Evolutionary conservation across 2,113 vertebrate species (phyloP).

Genomic region (Capreolus pygargus): DNA sequence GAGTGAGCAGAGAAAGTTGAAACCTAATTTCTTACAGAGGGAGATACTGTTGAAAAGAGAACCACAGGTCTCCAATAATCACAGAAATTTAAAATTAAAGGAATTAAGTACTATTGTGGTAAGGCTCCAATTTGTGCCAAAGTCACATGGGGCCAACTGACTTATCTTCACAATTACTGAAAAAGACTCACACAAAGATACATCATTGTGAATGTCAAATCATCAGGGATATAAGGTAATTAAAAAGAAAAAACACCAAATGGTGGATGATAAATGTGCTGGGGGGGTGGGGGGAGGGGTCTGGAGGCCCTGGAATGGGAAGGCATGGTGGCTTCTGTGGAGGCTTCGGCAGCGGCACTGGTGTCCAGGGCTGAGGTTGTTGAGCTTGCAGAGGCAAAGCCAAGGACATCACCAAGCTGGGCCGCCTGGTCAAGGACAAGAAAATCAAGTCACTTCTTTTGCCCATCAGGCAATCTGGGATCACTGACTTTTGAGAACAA

Average conservation of each 20-base stretch:
- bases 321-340: background rate
- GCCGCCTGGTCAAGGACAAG: background rate
- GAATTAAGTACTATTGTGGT: background rate
- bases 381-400: background rate
- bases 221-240: background rate
- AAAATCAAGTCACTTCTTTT: background rate
- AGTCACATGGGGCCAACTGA: background rate
- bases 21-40: background rate
- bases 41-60: background rate
- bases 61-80: background rate
- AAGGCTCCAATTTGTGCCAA: background rate
- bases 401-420: background rate
- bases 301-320: background rate
- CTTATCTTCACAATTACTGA: background rate
- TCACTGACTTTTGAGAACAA: background rate
- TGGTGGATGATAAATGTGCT: background rate
- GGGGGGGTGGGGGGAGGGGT: accelerated
- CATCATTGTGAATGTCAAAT: background rate
- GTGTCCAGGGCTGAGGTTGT: background rate
- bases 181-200: background rate
- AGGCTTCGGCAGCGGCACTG: background rate
- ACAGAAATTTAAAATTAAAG: slow-evolving; percentile 10
- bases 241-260: background rate
- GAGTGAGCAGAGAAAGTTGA: background rate
- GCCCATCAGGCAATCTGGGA: background rate